A percentile compares a stretch with the other conserved stretches of the same genome.
Evolutionary conservation across 2,797 vertebrate genomes (phyloP).

Genomic region (Danio choprae): DNA sequence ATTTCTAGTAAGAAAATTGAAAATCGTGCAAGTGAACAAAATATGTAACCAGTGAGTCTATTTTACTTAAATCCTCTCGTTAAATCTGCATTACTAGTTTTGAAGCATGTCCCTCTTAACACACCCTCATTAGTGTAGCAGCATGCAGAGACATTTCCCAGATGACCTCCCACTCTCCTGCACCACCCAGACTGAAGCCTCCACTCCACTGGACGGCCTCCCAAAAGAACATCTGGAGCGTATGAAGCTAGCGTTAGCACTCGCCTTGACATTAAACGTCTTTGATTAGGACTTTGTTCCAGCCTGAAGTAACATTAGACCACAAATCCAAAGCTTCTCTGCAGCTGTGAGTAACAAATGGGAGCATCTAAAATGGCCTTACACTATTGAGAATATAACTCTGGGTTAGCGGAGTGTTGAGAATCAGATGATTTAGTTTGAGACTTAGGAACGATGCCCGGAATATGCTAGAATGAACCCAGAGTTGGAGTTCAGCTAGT

Average conservation of each 20-base stretch:
- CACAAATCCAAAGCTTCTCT: conserved; percentile 26
- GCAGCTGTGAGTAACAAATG: conserved; percentile 24
- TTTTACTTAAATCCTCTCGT: not conserved
- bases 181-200: conserved; percentile 58
- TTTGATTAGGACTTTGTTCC: conserved; percentile 59
- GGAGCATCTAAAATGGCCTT: conserved; percentile 7
- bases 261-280: conserved; percentile 65
- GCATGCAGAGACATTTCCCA: conserved; percentile 5
- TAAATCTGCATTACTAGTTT: not conserved
- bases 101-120: conserved; percentile 12
- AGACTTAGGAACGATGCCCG: conserved; percentile 21
- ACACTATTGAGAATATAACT: conserved; percentile 26
- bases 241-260: conserved; percentile 73
- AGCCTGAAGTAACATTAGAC: conserved; percentile 41
- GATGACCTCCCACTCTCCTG: conserved; percentile 35
- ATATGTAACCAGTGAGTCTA: not conserved
- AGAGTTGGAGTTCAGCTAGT: conserved; percentile 8
- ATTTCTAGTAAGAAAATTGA: conserved; percentile 13
- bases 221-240: conserved; percentile 75
- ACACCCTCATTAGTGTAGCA: conserved; percentile 6
- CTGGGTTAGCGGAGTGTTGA: conserved; percentile 23
- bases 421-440: conserved; percentile 33
- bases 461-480: conserved; percentile 21
- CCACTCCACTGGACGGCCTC: conserved; percentile 67
- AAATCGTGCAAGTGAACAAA: not conserved